Evolutionary conservation across 2,888 invertebrate species (phyloP), one percentile per base, ranked within the genome.

Genomic region (Pardosa pseudoannulata): DNA sequence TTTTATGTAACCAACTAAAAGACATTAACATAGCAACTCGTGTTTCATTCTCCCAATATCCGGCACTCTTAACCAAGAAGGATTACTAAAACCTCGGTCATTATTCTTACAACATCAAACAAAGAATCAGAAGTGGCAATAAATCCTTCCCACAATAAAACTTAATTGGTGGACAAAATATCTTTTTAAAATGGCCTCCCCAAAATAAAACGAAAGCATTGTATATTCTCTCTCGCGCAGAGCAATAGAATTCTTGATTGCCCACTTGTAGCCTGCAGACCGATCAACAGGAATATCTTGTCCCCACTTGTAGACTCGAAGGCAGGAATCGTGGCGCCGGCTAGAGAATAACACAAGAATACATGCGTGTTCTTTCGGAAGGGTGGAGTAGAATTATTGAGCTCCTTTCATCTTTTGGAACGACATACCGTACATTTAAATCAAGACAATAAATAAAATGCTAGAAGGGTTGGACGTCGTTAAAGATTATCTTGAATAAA

Each of bases 271-370:
- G 83, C 56, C 81, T 68, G 62, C 27, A 72, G 65, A 71, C 76
- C 3, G 76, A 82, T 82, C 82, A 82, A 82, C 82, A 82, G 82
- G 82, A 76, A 82, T 76, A 82, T 76, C 62, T 82, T 28, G 28
- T 68, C 46, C 46, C 83, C 83, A 83, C 83, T 83, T 83, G 83
- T 83, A 83, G 83, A 81, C 74, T 41, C 19, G 39, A 65, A 50
- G 71, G 39, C 71, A 27, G 41, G n/a, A 31, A 23, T 36, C 23
- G 16, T 76, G 83, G 83, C 83, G 83, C 83, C 83, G 70, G 19
- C 50, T 27, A 76, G 67, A 80, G 80, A 76, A 82, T 46, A 64
- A 76, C 76, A 76, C 64, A 70, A 50, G 74, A 67, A 81, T 27
- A 72, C 31, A 39, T 46, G 28, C 39, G 23, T 41, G 28, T 50